Percentiles rank a stretch among this genome's conserved stretches.
Conservation (phyloP, 1,140 invertebrate genomes). For the Saccostrea cuccullata region DNA sequence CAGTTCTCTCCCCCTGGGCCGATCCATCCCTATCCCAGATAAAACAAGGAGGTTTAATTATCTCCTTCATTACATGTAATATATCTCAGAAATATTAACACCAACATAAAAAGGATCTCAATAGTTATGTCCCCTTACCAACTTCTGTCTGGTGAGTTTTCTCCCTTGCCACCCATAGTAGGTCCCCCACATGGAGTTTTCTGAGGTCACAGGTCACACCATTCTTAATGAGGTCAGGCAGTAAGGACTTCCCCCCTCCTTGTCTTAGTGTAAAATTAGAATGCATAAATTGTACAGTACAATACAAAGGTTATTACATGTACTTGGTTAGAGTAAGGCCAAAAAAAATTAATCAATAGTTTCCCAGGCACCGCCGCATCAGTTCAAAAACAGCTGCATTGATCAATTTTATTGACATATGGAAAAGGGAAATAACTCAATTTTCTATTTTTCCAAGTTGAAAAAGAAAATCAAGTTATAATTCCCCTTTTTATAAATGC, state of each 20-base stretch:
- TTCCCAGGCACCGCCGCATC: too few relatives aligned
- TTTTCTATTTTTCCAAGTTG: too few relatives aligned
- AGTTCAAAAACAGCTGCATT: too few relatives aligned
- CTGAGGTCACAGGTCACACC: constrained; percentile 88
- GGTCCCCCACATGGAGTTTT: constrained; percentile 94
- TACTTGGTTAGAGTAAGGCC: too few relatives aligned
- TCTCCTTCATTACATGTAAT: background rate
- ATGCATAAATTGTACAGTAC: background rate
- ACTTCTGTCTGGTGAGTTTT: constrained; percentile 55
- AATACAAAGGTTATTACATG: too few relatives aligned
- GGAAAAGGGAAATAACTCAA: too few relatives aligned
- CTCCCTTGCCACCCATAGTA: constrained; percentile 89
- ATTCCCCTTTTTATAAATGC: too few relatives aligned
- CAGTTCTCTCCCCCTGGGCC: constrained; percentile 83
- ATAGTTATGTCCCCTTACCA: constrained; percentile 11
- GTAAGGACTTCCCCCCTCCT: constrained; percentile 68
- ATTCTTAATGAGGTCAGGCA: constrained; percentile 83
- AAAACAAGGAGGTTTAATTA: background rate
- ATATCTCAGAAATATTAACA: background rate
- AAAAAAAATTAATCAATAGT: too few relatives aligned
- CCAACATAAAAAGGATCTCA: background rate
- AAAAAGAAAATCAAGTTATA: too few relatives aligned
- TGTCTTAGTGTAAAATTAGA: constrained; percentile 47
- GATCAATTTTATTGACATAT: too few relatives aligned
- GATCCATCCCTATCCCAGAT: background rate